Evolutionary conservation across 2,797 vertebrate genomes (phyloP).

Genomic region (Acestrorhynchus altus): DNA sequence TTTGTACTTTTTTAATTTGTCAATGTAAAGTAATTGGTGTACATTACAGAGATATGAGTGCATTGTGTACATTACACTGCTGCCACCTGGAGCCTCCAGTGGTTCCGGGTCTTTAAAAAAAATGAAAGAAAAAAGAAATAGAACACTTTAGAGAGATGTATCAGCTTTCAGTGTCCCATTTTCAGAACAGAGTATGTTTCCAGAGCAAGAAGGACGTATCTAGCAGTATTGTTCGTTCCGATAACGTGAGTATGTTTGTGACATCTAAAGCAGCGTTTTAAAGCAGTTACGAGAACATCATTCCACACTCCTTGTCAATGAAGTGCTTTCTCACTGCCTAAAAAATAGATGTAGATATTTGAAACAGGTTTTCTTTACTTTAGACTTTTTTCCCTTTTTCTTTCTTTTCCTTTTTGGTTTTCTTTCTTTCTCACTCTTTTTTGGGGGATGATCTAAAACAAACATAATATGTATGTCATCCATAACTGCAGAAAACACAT

Average conservation of each 20-base stretch:
- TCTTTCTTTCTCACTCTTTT: slow-evolving; percentile 78
- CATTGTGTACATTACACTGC: slow-evolving; percentile 95
- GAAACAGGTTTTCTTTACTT: slow-evolving; percentile 84
- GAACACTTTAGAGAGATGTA: slow-evolving; percentile 80
- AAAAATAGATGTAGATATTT: slow-evolving; percentile 93
- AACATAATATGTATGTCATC: slow-evolving; percentile 82
- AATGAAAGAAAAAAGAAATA: slow-evolving; percentile 62
- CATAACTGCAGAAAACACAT: slow-evolving; percentile 87
- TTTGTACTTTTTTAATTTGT: slow-evolving; percentile 73
- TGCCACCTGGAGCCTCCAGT: slow-evolving; percentile 85
- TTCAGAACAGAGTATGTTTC: slow-evolving; percentile 76
- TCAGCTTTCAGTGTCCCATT: slow-evolving; percentile 82
- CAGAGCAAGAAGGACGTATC: slow-evolving; percentile 82
- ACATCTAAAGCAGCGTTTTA: slow-evolving; percentile 84
- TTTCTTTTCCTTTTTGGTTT: slow-evolving; percentile 82
- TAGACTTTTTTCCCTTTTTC: background rate
- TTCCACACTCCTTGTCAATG: slow-evolving; percentile 87
- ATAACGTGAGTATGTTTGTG: slow-evolving; percentile 89
- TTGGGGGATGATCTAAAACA: slow-evolving; percentile 86
- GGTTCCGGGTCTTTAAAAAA: slow-evolving; percentile 80
- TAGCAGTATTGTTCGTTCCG: slow-evolving; percentile 89
- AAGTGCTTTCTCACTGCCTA: slow-evolving; percentile 99
- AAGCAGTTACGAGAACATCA: slow-evolving; percentile 84
- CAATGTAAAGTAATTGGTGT: slow-evolving; percentile 93
- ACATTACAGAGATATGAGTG: slow-evolving; percentile 87